phyloP scores from a whole-genome alignment of 2,113 vertebrate species.

The Excalfactoria chinensis region DNA sequence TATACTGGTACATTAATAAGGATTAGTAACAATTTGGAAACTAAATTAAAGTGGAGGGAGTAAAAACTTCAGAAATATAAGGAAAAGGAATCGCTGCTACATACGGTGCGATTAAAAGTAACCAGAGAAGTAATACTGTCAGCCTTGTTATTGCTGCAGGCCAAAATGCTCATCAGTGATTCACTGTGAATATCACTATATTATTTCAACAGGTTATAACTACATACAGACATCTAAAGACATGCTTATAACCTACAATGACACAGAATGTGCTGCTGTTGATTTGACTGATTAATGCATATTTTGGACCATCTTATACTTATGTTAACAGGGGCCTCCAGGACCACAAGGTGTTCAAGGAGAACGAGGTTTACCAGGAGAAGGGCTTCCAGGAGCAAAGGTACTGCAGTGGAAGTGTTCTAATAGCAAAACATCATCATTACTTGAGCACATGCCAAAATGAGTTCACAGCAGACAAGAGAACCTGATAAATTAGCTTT shows the following conservation, averaged over 20 bases:
- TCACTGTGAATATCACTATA: not conserved
- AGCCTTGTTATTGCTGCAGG: constrained; percentile 35
- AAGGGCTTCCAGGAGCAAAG: constrained; percentile 90
- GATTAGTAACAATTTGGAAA: not conserved
- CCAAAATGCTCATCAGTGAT: constrained; percentile 14
- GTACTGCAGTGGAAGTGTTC: constrained; percentile 61
- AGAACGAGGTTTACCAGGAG: constrained; percentile 85
- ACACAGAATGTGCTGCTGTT: not conserved
- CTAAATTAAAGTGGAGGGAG: not conserved
- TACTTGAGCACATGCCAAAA: not conserved
- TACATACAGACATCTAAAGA: not conserved
- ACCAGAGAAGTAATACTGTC: not conserved
- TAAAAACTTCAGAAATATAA: not conserved
- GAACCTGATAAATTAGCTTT: not conserved
- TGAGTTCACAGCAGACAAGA: not conserved
- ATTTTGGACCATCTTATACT: not conserved
- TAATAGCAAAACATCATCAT: not conserved
- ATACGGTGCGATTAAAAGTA: not conserved
- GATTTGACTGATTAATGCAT: not conserved
- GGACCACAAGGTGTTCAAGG: constrained; percentile 89
- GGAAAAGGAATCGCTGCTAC: not conserved
- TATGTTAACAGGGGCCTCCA: constrained; percentile 85
- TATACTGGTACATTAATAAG: not conserved
- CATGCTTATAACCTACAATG: not conserved
- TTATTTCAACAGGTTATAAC: constrained; percentile 39